Evolutionary conservation across 2,113 vertebrate genomes (phyloP).

Genomic region (Indicator indicator): DNA sequence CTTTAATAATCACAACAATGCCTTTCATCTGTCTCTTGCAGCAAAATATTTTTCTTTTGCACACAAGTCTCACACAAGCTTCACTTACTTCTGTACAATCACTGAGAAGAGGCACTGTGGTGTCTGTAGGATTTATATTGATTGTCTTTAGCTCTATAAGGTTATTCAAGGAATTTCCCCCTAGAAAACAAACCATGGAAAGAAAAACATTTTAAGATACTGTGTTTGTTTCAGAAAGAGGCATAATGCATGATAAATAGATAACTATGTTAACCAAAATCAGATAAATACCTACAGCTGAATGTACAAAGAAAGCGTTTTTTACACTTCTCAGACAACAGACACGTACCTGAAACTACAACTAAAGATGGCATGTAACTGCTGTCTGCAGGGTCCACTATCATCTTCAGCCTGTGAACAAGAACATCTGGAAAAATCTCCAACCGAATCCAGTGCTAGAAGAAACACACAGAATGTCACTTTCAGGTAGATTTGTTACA

Average conservation of each 20-base stretch:
- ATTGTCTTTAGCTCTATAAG: constrained; percentile 96
- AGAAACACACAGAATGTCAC: neutral
- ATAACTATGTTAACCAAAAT: neutral
- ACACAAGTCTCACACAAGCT: neutral
- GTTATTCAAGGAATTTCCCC: constrained; percentile 96
- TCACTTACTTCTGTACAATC: constrained; percentile 92
- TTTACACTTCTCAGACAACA: neutral
- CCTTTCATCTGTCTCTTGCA: neutral
- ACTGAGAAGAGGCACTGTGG: constrained; percentile 88
- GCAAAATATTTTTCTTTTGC: neutral
- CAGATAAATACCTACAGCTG: neutral
- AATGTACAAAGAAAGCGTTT: neutral
- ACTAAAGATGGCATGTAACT: constrained; percentile 99
- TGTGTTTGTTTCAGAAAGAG: neutral
- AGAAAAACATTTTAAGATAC: neutral
- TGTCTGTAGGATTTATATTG: constrained; percentile 95
- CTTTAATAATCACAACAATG: neutral
- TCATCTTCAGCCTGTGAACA: constrained; percentile 94
- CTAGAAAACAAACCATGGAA: constrained; percentile 66
- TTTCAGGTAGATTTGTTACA: neutral
- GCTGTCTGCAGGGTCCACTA: constrained; percentile 96
- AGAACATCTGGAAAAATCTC: constrained; percentile 97
- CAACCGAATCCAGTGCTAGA: constrained; percentile 96
- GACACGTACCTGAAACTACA: constrained; percentile 90
- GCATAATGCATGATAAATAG: neutral